Percentiles rank a stretch among this genome's conserved stretches.
Conservation (phyloP, 2,888 invertebrate species). For the Allolobophora icterica region DNA sequence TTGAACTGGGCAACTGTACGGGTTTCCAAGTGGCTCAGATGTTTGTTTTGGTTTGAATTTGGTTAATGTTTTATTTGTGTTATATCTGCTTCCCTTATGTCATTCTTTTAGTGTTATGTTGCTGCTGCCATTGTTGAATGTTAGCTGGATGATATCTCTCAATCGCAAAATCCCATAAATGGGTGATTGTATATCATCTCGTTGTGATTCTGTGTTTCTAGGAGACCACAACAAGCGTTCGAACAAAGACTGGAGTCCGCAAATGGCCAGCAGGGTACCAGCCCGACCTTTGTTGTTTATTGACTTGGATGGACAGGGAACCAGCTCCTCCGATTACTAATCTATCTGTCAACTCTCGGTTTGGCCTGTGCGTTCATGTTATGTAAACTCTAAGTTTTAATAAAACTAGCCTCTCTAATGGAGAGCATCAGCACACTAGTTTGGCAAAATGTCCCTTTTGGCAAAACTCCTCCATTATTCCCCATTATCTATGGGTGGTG, state of each 20-base stretch:
- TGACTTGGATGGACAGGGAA: constrained; percentile 77
- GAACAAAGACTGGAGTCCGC: constrained; percentile 77
- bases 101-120: background rate
- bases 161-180: background rate
- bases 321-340: constrained; percentile 85
- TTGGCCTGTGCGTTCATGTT: constrained; percentile 88
- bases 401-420: too few species aligned
- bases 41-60: background rate
- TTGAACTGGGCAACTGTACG: background rate
- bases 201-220: constrained; percentile 20
- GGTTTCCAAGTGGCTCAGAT: background rate
- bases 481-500: too few species aligned
- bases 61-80: too few species aligned
- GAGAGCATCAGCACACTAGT: too few species aligned
- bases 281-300: constrained; percentile 90
- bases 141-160: background rate
- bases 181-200: too few species aligned
- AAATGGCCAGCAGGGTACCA: constrained; percentile 94
- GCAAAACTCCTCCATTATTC: too few species aligned
- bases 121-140: background rate
- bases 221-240: constrained; percentile 62
- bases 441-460: too few species aligned
- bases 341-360: constrained; percentile 91
- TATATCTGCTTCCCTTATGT: too few species aligned
- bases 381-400: background rate